Conservation (phyloP, 37 sponge, comb jelly and placozoan species). For the Tethya wilhelma region DNA sequence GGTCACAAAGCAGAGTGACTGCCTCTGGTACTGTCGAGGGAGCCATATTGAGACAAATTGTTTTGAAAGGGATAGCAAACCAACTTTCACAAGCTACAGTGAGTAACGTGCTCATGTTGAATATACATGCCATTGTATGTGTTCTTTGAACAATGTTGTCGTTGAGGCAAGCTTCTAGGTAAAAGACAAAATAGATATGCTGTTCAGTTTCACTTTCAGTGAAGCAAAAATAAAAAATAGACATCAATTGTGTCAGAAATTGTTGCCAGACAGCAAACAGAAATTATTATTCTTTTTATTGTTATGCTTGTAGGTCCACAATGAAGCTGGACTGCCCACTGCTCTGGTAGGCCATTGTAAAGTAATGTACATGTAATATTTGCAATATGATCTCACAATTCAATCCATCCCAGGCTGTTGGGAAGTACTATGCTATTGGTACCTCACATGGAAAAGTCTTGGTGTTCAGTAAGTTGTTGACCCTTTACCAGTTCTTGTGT, state of each 20-base stretch:
- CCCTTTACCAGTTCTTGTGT: not conserved
- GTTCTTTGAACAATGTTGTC: not conserved
- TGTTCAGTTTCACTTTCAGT: not conserved
- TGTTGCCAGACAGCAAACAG: not conserved
- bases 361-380: not conserved
- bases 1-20: not conserved
- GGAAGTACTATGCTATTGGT: constrained; percentile 65
- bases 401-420: constrained; percentile 35
- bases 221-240: not conserved
- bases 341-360: constrained; percentile 37
- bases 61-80: constrained; percentile 62
- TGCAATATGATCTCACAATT: not conserved
- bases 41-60: constrained; percentile 49
- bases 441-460: constrained; percentile 78
- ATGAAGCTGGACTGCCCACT: constrained; percentile 62
- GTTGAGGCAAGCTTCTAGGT: not conserved
- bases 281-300: not conserved
- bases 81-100: constrained; percentile 65
- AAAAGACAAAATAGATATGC: not conserved
- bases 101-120: not conserved
- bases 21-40: constrained; percentile 31
- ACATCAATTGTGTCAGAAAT: constrained; percentile 2
- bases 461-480: constrained; percentile 75
- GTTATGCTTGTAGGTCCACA: constrained; percentile 53
- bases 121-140: not conserved